Evolutionary conservation across 2,797 vertebrate species (phyloP), one percentile per base, ranked within the genome.

Genomic region (Mormyrops boulengeri): DNA sequence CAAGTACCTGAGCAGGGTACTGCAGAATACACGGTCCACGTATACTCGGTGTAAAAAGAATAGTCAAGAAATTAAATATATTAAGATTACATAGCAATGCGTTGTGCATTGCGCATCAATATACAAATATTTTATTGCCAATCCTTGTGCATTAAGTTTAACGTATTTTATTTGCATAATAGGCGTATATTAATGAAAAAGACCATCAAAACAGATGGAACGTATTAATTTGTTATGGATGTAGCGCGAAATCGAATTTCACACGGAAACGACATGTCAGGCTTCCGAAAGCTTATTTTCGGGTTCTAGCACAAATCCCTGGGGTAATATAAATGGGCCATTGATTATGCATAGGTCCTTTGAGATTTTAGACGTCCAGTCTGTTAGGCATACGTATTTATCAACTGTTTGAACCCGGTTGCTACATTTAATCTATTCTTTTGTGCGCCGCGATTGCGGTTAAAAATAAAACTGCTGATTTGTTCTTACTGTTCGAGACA

Each of bases 381-480:
- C 49, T 49, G 44, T 85, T 38, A 85, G 44, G 30, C 50, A 85
- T 22, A 47, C 26, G 11, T 73, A 73, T 73, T 73, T 73, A 17
- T 49, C 82, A 85, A 49, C 17, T 85, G 44, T 26, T 85, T 30
- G 22, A 12, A 4, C 22, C 49, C 47, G 82, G 41, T 85, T 52
- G 7, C 49, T 26, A 11, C 49, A 22, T 85, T 30, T 52, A 85
- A 12, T 85, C n/a, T 47, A 52, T 52, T 49, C 49, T 85, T 50
- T 11, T 85, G 44, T n/a, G 85, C 85, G 30, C 30, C 14, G 52
- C 85, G 1, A 38, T 52, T 53, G 85, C 52, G 4, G 80, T 60
- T 89, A 89, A 69, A 89, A 89, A 87, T 85, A 89, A 89, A 89
- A 85, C 80, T 86, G 89, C 82, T 89, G 84, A 89, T 87, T 53